These are phyloP conservation scores for Brachionus paranguensis DNA, from an alignment of 1,140 invertebrate genomes.

Conservation along the genomic window DNA sequence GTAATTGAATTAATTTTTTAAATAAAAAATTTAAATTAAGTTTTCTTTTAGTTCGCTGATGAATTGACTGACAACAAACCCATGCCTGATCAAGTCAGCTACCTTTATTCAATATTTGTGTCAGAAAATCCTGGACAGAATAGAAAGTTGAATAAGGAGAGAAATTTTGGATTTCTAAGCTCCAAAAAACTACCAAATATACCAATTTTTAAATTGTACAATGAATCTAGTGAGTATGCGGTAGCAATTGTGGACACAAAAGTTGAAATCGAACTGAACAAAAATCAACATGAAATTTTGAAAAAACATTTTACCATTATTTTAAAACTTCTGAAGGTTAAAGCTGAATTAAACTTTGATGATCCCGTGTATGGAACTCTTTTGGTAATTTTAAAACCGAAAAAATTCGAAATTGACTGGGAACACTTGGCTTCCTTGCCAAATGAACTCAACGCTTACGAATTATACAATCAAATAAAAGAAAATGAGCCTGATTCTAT, in stretches of 20 bases:
- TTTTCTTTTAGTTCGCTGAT: background rate
- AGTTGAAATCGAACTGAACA: background rate
- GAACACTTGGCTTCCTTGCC: background rate
- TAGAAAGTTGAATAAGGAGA: background rate
- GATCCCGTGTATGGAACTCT: background rate
- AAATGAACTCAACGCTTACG: background rate
- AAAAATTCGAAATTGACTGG: constrained; percentile 1
- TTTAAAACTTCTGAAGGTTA: background rate
- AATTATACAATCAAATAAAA: background rate
- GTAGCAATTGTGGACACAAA: background rate
- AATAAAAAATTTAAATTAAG: background rate
- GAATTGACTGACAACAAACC: background rate
- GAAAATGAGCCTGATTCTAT: background rate
- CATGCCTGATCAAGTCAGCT: background rate
- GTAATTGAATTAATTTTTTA: background rate
- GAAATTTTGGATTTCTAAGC: background rate
- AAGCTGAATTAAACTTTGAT: background rate
- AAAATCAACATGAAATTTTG: background rate
- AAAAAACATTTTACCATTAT: background rate
- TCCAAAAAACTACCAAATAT: background rate
- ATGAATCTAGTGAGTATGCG: background rate
- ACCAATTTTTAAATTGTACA: background rate
- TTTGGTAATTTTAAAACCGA: background rate
- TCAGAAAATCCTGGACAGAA: background rate
- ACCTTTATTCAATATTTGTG: background rate